phyloP scores from a whole-genome alignment of 2,888 invertebrate genomes.

The Epinotia brunnichana region DNA sequence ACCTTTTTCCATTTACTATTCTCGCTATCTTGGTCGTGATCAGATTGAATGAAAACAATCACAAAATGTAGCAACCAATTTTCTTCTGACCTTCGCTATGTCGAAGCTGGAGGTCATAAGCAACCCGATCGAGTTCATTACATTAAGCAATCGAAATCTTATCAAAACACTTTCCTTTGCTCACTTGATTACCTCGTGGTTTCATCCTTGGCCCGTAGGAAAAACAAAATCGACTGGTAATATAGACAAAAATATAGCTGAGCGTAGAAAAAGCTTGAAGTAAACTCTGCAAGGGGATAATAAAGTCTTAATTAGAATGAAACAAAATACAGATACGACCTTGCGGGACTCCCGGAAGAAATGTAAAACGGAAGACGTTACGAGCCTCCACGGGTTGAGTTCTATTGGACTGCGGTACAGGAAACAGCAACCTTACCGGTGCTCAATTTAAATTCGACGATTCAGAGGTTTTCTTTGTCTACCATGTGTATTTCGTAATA shows the following conservation, averaged over 20 bases:
- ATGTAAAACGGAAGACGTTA: slow-evolving; percentile 41
- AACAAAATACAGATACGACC: slow-evolving; percentile 24
- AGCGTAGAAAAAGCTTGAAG: slow-evolving; percentile 1
- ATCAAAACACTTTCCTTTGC: slow-evolving; percentile 34
- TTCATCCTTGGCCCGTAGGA: slow-evolving; percentile 17
- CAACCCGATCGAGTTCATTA: slow-evolving; percentile 34
- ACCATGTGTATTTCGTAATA: background rate
- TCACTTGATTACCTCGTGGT: slow-evolving; percentile 40
- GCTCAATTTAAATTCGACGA: slow-evolving; percentile 28
- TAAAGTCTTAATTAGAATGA: slow-evolving; percentile 26
- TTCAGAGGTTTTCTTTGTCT: slow-evolving; percentile 18
- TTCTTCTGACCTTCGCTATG: slow-evolving; percentile 12
- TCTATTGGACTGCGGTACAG: slow-evolving; percentile 34
- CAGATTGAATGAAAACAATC: slow-evolving; percentile 19
- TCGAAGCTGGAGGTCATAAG: slow-evolving; percentile 4
- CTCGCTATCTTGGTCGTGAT: background rate
- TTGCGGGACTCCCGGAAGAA: slow-evolving; percentile 21
- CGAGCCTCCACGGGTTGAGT: slow-evolving; percentile 33
- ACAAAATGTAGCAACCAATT: slow-evolving; percentile 22
- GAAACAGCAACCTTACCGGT: slow-evolving; percentile 13
- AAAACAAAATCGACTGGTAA: slow-evolving; percentile 35
- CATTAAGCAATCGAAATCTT: slow-evolving; percentile 37
- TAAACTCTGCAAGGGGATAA: background rate
- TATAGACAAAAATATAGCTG: slow-evolving; percentile 22
- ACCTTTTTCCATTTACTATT: background rate